Base-by-base conservation (phyloP, 2,888 invertebrate species). In the Orthosia gracilis region DNA sequence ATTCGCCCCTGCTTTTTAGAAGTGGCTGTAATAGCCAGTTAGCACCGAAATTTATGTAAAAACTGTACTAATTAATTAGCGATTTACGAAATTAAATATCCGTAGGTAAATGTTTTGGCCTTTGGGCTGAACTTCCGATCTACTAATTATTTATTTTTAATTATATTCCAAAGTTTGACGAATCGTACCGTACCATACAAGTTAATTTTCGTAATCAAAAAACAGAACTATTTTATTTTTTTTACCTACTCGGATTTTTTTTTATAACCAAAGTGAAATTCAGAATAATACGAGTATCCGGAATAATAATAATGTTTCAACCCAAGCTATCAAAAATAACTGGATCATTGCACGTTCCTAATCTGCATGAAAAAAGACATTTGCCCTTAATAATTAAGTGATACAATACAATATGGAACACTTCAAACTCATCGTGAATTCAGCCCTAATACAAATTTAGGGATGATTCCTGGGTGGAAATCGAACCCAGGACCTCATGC, bases 21-120 rank as follows among this genome's bases (percentile, higher is more conserved):
- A 58, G 57, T 31, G 21, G 21, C 11, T 45, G 21, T 26, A 57
- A 50, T 3, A 18, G 58, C 76, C 57, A 74, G 76, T 76, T 76
- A 65, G 66, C 66, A 12, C 23, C 17, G 76, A 49, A 67, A 59
- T 66, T 59, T 40, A 18, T 67, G 59, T 58, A 18, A 76, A 74
- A 76, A 52, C 50, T 0, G 11, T 26, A 9, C 70, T 26, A 58
- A 71, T 58, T 70, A 58, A 45, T 45, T 50, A 40, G 12, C 50
- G 11, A 54, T 54, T 21, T n/a, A 57, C 31, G n/a, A 40, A 49
- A 47, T 49, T 31, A 69, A 70, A 69, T 50, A 45, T 45, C 17
- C n/a, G 2, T 11, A 31, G 18, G 58, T 52, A 26, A 21, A 23
- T 62, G 4, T 26, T 55, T 49, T 17, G 3, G 50, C 21, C 7